Evolutionary conservation across 2,888 invertebrate genomes (phyloP).

Genomic region (Hyles lineata): DNA sequence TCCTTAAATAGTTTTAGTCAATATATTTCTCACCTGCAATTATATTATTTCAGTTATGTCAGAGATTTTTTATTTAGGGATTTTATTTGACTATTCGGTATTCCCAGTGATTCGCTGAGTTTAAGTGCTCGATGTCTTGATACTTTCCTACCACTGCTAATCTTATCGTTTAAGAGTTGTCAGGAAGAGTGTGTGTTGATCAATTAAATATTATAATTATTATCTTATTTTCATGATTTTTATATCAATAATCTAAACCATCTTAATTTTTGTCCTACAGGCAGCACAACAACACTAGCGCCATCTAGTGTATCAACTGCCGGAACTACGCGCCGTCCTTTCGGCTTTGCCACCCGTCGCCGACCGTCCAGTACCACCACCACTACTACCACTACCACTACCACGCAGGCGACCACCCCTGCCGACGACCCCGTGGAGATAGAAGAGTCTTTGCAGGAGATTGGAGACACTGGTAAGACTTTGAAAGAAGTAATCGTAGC

Average conservation of each 20-base stretch:
- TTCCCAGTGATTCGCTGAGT: too few species aligned
- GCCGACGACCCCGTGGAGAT: conserved; percentile 51
- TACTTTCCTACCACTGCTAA: too few species aligned
- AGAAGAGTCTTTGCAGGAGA: conserved; percentile 71
- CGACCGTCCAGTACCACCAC: conserved; percentile 48
- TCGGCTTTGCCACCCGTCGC: conserved; percentile 69
- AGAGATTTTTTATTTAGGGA: too few species aligned
- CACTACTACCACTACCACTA: conserved; percentile 48
- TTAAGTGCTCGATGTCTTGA: too few species aligned
- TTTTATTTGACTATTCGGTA: too few species aligned
- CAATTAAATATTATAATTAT: too few species aligned
- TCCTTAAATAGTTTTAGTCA: too few species aligned
- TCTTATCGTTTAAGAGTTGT: too few species aligned
- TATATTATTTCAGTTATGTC: too few species aligned
- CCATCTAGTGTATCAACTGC: conserved; percentile 36
- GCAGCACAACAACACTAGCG: conserved; percentile 31
- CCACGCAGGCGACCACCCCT: conserved; percentile 48
- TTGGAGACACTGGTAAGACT: conserved; percentile 66
- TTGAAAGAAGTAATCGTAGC: not conserved
- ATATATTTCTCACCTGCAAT: not conserved
- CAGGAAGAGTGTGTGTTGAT: too few species aligned
- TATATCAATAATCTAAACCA: too few species aligned
- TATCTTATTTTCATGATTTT: too few species aligned
- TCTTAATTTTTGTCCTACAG: not conserved
- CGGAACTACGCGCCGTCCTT: conserved; percentile 60